Evolutionary conservation across 30 jellyfish, hydroid and myxozoan species (phyloP).

Genomic region (Aurelia coerulea): DNA sequence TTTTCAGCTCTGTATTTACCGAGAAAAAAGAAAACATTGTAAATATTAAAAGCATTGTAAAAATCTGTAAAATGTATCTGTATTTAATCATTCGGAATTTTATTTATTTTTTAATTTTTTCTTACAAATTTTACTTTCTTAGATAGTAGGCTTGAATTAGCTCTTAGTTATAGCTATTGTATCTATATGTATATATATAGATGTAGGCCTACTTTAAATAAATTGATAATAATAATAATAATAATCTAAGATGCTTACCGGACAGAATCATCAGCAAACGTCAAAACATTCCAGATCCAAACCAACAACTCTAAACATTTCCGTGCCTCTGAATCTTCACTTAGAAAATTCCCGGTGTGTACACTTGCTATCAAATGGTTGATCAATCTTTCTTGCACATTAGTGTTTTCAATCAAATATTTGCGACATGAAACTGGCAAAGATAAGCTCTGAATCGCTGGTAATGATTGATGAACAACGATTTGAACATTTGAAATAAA

Average conservation of each 20-base stretch:
- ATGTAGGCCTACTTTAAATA: too few species aligned
- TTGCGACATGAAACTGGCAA: constrained; percentile 50
- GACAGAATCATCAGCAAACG: constrained; percentile 2
- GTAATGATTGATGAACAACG: constrained; percentile 47
- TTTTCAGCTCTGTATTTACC: too few species aligned
- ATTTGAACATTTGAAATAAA: constrained; percentile 48
- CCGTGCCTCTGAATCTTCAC: constrained; percentile 55
- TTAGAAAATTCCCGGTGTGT: constrained; percentile 20
- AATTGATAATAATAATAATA: too few species aligned
- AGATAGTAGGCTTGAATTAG: too few species aligned
- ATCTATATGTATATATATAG: too few species aligned
- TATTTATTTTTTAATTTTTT: too few species aligned
- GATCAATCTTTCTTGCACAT: constrained; percentile 17
- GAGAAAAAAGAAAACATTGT: too few species aligned
- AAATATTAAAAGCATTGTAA: too few species aligned
- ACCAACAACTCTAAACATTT: constrained; percentile 38
- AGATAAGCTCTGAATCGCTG: background rate
- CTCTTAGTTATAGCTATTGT: too few species aligned
- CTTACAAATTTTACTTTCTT: too few species aligned
- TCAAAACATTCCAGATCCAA: constrained; percentile 54
- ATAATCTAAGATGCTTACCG: constrained; percentile 28
- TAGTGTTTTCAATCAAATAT: constrained; percentile 33
- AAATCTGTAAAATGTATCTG: too few species aligned
- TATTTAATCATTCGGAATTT: too few species aligned
- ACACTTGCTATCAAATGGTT: constrained; percentile 11